phyloP scores from a whole-genome alignment of 2,113 vertebrate genomes.

The Eulemur macaco region DNA sequence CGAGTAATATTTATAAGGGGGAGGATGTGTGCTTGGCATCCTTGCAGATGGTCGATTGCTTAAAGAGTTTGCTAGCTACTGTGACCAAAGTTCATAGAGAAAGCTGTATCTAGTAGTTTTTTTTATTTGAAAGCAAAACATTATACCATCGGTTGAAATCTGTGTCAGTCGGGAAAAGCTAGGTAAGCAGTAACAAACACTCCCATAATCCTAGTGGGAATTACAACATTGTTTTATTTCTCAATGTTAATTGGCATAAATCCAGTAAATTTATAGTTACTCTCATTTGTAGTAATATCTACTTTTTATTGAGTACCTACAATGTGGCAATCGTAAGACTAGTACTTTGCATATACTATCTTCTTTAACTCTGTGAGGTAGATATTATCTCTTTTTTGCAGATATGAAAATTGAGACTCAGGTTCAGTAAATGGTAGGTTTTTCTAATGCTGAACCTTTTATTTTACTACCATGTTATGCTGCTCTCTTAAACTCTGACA shows the following conservation, averaged over 20 bases:
- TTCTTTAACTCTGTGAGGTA: neutral
- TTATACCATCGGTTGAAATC: neutral
- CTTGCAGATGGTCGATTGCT: neutral
- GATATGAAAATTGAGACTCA: neutral
- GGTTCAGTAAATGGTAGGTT: neutral
- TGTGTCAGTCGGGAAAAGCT: neutral
- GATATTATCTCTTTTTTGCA: neutral
- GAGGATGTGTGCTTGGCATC: neutral
- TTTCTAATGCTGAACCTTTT: neutral
- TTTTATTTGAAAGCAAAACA: conserved; percentile 19
- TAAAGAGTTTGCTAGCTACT: neutral
- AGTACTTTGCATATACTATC: neutral
- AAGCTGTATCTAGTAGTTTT: neutral
- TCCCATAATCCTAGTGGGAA: neutral
- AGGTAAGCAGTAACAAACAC: neutral
- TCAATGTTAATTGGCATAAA: neutral
- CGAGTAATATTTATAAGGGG: neutral
- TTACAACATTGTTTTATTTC: neutral
- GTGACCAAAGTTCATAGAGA: neutral
- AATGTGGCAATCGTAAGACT: neutral
- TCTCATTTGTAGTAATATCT: neutral
- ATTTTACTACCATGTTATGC: neutral
- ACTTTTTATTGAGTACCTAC: neutral
- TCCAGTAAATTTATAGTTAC: neutral
- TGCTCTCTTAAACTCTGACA: neutral